Conservation (phyloP, 2,888 invertebrate species). For the Micoletzkya japonica region DNA sequence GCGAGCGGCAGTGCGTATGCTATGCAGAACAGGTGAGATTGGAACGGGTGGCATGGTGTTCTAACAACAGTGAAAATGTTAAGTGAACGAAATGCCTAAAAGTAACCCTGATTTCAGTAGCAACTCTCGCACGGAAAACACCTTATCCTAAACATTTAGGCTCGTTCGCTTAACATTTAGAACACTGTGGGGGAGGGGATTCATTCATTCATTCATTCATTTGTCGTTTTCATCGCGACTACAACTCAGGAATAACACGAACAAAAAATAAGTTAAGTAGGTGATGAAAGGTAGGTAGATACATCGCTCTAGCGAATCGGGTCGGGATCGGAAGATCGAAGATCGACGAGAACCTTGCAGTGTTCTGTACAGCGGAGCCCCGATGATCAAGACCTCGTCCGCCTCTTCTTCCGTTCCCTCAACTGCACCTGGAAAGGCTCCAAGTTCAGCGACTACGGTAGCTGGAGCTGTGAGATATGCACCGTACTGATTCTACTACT, state of each 20-base stretch:
- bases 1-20: constrained; percentile 26
- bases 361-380: constrained; percentile 15
- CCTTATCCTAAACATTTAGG: too few species aligned
- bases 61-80: not conserved
- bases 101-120: too few species aligned
- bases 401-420: not conserved
- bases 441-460: constrained; percentile 10
- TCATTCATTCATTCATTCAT: too few species aligned
- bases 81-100: not conserved
- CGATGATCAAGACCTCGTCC: constrained; percentile 19
- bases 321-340: not conserved
- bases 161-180: too few species aligned
- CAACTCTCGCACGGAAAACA: too few species aligned
- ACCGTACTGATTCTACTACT: constrained; percentile 9
- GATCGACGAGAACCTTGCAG: constrained; percentile 1
- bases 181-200: too few species aligned
- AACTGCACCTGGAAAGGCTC: not conserved
- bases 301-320: not conserved
- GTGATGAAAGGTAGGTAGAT: not conserved
- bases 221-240: too few species aligned
- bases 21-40: constrained; percentile 7
- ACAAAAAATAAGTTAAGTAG: not conserved
- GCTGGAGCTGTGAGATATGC: constrained; percentile 26
- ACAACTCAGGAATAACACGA: too few species aligned
- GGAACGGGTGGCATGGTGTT: not conserved